Evolutionary conservation across 2,113 vertebrate species (phyloP), one percentile per base, ranked within the genome.

Genomic region (Aptenodytes forsteri): DNA sequence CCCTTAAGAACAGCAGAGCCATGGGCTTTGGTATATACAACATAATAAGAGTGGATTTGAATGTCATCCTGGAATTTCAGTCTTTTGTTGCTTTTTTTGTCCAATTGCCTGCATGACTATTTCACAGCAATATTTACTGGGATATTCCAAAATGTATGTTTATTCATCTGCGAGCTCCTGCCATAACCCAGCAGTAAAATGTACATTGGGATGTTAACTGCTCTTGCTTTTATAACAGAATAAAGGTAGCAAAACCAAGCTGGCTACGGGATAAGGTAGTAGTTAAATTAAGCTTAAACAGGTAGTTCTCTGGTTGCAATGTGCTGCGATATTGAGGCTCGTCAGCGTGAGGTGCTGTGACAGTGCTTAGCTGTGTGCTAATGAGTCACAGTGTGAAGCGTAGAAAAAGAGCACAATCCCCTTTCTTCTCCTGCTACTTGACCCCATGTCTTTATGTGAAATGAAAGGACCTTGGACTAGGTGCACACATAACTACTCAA

Each of bases 1-100:
- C 78, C 46, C 78, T 96, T 77, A 85, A 93, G 55, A 95, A 50
- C 54, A 87, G 73, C 66, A 92, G 70, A 88, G 54, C 36, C 79
- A 66, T 54, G 40, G 58, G 95, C 62, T 94, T 97, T 95, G 58
- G 21, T 86, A 69, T 88, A 96, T 91, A 91, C 87, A 87, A 56
- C 70, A 83, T 93, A 93, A 89, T 76, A 87, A 72, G 91, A 91
- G 34, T 91, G 62, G 82, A 90, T 96, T 96, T 95, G 78, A 94
- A 90, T 58, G 49, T 80, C 62, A 70, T 90, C 67, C 66, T 83
- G n/a, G 54, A 95, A 87, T 93, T 83, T 83, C 70, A 44, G 47
- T 69, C 92, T 94, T 93, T 93, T 96, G 52, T 89, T 76, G 54
- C 25, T 22, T 83, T 95, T 96, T 44, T 94, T 90, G 58, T 69